Percentiles rank a stretch among this genome's conserved stretches.
phyloP scores from a whole-genome alignment of 2,888 invertebrate species.

The Macrosoma leucophasiata region DNA sequence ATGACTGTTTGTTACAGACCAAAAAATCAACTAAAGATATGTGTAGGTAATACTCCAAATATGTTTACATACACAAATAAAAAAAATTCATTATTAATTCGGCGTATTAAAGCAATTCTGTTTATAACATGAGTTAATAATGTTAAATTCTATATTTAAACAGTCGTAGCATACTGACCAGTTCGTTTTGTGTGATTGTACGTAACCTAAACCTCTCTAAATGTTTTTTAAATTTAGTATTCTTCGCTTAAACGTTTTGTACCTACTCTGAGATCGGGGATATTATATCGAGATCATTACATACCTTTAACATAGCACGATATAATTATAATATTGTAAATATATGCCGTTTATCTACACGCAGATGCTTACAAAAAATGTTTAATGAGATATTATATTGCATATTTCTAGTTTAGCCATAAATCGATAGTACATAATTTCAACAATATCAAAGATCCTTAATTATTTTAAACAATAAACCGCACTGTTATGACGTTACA shows the following conservation, averaged over 20 bases:
- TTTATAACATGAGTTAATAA: no score
- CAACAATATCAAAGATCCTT: slow-evolving; percentile 70
- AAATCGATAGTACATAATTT: slow-evolving; percentile 69
- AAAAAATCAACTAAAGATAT: no score
- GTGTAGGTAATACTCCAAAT: no score
- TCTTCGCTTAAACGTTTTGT: slow-evolving; percentile 43
- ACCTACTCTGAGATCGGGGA: slow-evolving; percentile 44
- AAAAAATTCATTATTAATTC: no score
- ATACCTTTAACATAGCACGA: slow-evolving; percentile 45
- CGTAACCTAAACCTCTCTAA: slow-evolving; percentile 45
- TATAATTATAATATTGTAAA: slow-evolving; percentile 55
- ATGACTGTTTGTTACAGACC: no score
- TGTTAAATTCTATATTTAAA: no score
- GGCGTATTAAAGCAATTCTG: no score
- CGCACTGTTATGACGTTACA: slow-evolving; percentile 55
- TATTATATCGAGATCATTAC: slow-evolving; percentile 41
- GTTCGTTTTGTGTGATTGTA: slow-evolving; percentile 63
- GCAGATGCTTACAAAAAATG: slow-evolving; percentile 59
- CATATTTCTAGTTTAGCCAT: slow-evolving; percentile 66
- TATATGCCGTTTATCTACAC: slow-evolving; percentile 49
- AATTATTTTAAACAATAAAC: slow-evolving; percentile 45
- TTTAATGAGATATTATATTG: slow-evolving; percentile 48
- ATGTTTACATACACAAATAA: no score
- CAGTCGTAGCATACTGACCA: slow-evolving; percentile 48
- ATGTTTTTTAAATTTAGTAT: slow-evolving; percentile 46